A percentile compares a stretch with the other conserved stretches of the same genome.
These are phyloP conservation scores for Zaprionus obscuricornis DNA, from an alignment of 2,888 invertebrate genomes.

Conservation along the genomic window DNA sequence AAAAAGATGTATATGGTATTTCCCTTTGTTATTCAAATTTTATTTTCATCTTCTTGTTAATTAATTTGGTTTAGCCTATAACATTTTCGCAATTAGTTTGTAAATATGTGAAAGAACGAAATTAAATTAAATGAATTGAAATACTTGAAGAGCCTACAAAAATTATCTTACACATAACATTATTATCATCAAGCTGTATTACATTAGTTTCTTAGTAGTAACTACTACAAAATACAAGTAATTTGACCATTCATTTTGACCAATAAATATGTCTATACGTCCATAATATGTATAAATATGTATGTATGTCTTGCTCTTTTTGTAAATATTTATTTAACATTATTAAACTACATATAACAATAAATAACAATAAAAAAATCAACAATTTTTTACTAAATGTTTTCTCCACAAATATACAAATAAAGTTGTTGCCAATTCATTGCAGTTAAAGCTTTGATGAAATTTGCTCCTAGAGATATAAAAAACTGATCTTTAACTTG, in stretches of 20 bases:
- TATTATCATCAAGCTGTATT: conserved; percentile 57
- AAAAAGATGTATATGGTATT: too few species aligned
- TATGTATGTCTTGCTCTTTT: conserved; percentile 63
- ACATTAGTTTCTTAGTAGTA: conserved; percentile 67
- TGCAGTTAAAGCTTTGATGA: too few species aligned
- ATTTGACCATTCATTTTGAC: conserved; percentile 33
- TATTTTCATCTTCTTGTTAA: conserved; percentile 50
- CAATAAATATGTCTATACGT: conserved; percentile 35
- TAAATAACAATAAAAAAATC: conserved; percentile 44
- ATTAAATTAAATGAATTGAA: too few species aligned
- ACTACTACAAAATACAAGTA: conserved; percentile 47
- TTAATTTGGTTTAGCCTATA: conserved; percentile 61
- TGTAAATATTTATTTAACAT: conserved; percentile 80
- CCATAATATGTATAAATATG: conserved; percentile 14
- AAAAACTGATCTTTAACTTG: too few species aligned
- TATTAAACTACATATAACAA: conserved; percentile 74
- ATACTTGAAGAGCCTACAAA: conserved; percentile 44
- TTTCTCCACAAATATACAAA: too few species aligned
- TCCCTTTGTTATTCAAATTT: conserved; percentile 6
- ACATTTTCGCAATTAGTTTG: conserved; percentile 63
- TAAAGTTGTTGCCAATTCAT: too few species aligned
- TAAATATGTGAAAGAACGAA: conserved; percentile 64
- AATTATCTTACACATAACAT: conserved; percentile 21
- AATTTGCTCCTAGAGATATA: too few species aligned
- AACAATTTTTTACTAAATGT: neutral